Conservation (phyloP, 2,888 invertebrate genomes). For the Eumacrocentrus americanus region DNA sequence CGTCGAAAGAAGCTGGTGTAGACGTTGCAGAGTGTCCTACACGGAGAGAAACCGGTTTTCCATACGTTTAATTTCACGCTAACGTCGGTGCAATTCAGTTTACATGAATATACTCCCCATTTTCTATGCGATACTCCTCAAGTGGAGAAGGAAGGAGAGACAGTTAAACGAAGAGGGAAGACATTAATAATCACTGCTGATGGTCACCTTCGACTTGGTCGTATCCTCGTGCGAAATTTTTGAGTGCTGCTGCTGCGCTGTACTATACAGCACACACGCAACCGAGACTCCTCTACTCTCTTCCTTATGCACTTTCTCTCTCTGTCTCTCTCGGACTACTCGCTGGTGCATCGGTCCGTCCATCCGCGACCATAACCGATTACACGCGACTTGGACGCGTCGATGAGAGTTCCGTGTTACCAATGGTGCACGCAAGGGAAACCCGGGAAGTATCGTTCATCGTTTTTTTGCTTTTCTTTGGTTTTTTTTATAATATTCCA, state of each 20-base stretch:
- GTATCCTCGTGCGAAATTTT: conserved; percentile 30
- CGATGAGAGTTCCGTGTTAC: conserved; percentile 18
- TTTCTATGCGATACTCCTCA: conserved; percentile 32
- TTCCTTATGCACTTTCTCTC: conserved; percentile 13
- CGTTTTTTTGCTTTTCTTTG: conserved; percentile 6
- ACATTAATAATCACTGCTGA: conserved; percentile 35
- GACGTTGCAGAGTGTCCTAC: conserved; percentile 2
- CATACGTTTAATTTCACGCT: conserved; percentile 60
- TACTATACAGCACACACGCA: conserved; percentile 31
- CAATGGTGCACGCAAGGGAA: conserved; percentile 16
- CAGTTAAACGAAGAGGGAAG: conserved; percentile 16
- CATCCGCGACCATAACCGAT: conserved; percentile 24
- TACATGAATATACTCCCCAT: conserved; percentile 54
- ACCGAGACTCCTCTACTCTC: conserved; percentile 15
- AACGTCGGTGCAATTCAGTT: conserved; percentile 58
- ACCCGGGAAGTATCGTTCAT: not conserved
- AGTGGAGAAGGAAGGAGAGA: conserved; percentile 4
- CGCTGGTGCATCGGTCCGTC: conserved; percentile 10
- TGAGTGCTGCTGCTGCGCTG: conserved; percentile 11
- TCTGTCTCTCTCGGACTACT: not conserved
- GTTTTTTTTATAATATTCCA: not conserved
- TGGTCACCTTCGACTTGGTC: conserved; percentile 30
- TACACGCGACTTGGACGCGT: conserved; percentile 27
- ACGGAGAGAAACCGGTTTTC: conserved; percentile 53
- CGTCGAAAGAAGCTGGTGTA: not conserved